A percentile compares a stretch with the other conserved stretches of the same genome.
Evolutionary conservation across 2,888 invertebrate species (phyloP).

Genomic region (Bombyx huttoni): DNA sequence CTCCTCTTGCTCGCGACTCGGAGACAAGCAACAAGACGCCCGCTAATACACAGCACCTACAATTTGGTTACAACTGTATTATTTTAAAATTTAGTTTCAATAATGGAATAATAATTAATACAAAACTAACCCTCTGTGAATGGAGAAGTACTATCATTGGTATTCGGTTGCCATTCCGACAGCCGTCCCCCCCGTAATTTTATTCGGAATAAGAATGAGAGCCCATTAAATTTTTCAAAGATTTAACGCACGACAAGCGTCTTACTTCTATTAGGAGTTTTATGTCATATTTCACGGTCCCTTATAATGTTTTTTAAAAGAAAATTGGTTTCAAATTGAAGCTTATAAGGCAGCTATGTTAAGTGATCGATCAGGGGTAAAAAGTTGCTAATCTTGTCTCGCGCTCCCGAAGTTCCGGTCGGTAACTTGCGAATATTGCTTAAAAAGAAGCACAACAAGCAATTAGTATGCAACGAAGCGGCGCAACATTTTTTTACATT

Average conservation of each 20-base stretch:
- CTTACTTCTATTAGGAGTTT: slow-evolving; percentile 20
- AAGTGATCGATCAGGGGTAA: slow-evolving; percentile 58
- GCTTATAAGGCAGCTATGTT: slow-evolving; percentile 43
- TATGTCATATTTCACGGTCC: slow-evolving; percentile 2
- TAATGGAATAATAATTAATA: background rate
- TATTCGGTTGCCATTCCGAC: slow-evolving; percentile 38
- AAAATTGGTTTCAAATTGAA: slow-evolving; percentile 38
- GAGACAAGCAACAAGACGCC: slow-evolving; percentile 35
- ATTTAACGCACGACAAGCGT: slow-evolving; percentile 52
- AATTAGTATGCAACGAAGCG: slow-evolving; percentile 67
- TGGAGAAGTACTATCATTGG: slow-evolving; percentile 23
- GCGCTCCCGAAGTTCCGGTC: slow-evolving; percentile 44
- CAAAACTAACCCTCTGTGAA: slow-evolving; percentile 2
- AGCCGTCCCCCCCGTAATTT: slow-evolving; percentile 35
- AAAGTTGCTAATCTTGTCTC: slow-evolving; percentile 65
- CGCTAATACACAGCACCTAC: slow-evolving; percentile 24
- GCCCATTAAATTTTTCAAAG: slow-evolving; percentile 50
- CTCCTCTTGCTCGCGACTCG: slow-evolving; percentile 38
- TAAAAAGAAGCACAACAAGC: slow-evolving; percentile 57
- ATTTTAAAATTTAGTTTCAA: background rate
- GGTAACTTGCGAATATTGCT: slow-evolving; percentile 47
- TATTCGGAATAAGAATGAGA: slow-evolving; percentile 57
- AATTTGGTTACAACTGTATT: background rate
- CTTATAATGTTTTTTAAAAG: slow-evolving; percentile 16
- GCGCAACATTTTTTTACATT: slow-evolving; percentile 68